Evolutionary conservation across 2,888 invertebrate species (phyloP).

Genomic region (Reticulitermes lucifugus): DNA sequence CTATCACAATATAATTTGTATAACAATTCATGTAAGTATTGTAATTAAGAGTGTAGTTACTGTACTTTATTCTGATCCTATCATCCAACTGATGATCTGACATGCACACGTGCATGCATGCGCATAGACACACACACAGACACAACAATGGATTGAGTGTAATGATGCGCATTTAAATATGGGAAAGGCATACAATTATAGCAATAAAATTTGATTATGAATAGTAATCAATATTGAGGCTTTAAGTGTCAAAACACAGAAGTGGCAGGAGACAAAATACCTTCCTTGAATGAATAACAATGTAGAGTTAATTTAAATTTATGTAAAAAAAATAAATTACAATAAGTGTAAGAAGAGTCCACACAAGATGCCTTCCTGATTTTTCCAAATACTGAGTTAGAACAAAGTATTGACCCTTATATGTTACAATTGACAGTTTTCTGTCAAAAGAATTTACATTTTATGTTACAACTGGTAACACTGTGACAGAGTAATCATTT

Average conservation of each 20-base stretch:
- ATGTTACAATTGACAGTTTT: not conserved
- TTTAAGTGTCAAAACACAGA: not conserved
- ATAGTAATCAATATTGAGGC: not conserved
- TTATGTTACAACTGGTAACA: not conserved
- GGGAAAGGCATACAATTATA: not conserved
- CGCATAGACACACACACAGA: not conserved
- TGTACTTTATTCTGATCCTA: not conserved
- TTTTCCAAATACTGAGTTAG: not conserved
- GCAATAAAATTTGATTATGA: not conserved
- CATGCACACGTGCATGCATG: not conserved
- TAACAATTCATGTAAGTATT: conserved; percentile 15
- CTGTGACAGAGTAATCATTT: not conserved
- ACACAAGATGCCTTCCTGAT: conserved; percentile 2
- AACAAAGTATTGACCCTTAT: not conserved
- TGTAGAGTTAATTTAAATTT: not conserved
- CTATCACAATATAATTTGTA: conserved; percentile 35
- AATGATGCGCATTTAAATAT: conserved; percentile 12
- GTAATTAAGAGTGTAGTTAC: conserved; percentile 17
- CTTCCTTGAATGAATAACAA: not conserved
- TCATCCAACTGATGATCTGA: not conserved
- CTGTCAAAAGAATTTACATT: conserved; percentile 3
- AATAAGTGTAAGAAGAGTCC: conserved; percentile 3
- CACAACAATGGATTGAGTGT: not conserved
- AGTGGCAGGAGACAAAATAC: not conserved
- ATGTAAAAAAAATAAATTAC: not conserved